Base-by-base conservation (phyloP, 2,797 vertebrate genomes). In the Novumbra hubbsi region DNA sequence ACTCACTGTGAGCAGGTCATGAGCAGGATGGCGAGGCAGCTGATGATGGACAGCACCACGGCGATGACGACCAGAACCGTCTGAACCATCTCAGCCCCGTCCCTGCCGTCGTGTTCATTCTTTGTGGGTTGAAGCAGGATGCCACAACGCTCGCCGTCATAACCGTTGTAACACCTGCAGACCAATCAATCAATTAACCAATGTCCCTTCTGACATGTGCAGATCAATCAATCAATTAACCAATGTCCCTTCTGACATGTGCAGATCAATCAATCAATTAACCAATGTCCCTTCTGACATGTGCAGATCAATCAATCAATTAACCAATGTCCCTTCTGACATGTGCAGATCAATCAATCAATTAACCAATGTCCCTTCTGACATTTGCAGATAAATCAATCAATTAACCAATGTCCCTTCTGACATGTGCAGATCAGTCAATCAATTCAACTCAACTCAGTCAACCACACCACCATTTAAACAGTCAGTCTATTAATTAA, bases 1-100 rank as follows among this genome's bases (percentile, higher is more conserved):
- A 92, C 93, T 91, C 78, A 94, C 94, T 94, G 93, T 64, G 91
- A 90, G 73, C 91, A 94, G 74, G 90, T 85, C 89, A 94, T 92
- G 75, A 94, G 89, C 62, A 94, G 77, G 72, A 94, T 89, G 78
- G 91, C 92, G 0, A 75, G 81, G 74, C 92, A 94, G 81, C 94
- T 94, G 86, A 94, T 88, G 85, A 93, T 74, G 0, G 93, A 94
- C 78, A 94, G 90, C 14, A 94, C 87, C 14, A 94, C 88, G 0
- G 92, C 92, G 2, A 93, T 89, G 79, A 93, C 80, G 67, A 94
- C 89, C 2, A 94, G 77, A 1, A 90, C 84, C 0, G 78, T 91
- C 86, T 94, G 93, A 16, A 89, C 80, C 78, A 90, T 45, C 69
- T 92, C 88, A 0, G 81, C 30, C 1, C 70, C 73, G 71, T 24